Evolutionary conservation across 1,140 invertebrate genomes (phyloP), one percentile per base, ranked within the genome.

Genomic region (Helicoverpa armigera): DNA sequence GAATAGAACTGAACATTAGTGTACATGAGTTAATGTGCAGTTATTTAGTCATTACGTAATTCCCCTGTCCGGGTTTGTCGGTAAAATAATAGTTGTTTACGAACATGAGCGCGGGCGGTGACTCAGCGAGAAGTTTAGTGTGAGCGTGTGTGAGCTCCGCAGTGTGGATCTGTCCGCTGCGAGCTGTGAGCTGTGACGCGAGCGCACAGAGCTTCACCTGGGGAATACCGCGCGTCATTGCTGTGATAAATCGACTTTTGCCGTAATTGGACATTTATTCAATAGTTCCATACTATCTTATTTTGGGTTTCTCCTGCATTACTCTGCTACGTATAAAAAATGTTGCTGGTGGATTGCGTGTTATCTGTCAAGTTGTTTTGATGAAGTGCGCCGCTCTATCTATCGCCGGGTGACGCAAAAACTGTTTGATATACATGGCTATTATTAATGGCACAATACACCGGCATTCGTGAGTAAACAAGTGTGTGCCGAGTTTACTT

Each of bases 41-140:
- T 67, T 77, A 77, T 83, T 82, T 78, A 75, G 54, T 51, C 10
- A 79, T 83, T 83, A 82, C 84, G 83, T 84, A 84, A 86, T 78
- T 48, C 43, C 63, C 48, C 74, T 53, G 82, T 73, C 67, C 73
- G 61, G 63, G 60, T 79, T 69, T 77, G 77, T 67, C 58, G 67
- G 79, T 82, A 80, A 83, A 87, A 85, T 85, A 83, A 82, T 82
- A 77, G 85, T 86, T 89, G 83, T 89, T 89, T 87, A 87, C 76
- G 83, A 85, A 85, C 75, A 65, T 70, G 70, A 81, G 35, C 35
- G 35, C 35, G 35, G 5, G 35, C 58, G 56, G 70, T 85, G 83
- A 85, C 35, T 85, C 83, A 85, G 73, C 72, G 48, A 54, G 67
- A 65, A 74, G 74, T 54, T 70, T 74, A 70, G 63, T 61, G 69